Conservation (phyloP, 1,140 invertebrate species). For the Drosophila kikkawai region DNA sequence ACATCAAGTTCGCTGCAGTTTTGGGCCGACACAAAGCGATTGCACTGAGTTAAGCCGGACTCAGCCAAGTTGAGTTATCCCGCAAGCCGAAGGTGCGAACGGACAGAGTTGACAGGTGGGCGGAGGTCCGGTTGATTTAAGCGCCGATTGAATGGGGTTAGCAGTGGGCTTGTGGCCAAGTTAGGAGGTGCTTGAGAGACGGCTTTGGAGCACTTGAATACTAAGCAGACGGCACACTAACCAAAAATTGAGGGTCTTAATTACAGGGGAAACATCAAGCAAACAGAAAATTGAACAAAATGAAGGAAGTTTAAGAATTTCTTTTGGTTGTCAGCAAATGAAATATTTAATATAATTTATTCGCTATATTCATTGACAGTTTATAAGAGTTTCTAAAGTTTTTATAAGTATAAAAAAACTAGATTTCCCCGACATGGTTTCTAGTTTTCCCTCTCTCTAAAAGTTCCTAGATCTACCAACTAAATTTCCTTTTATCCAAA, state of each 20-base stretch:
- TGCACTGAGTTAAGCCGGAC: constrained; percentile 15
- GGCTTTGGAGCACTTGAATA: constrained; percentile 1
- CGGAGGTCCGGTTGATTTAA: constrained; percentile 22
- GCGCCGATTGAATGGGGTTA: constrained; percentile 41
- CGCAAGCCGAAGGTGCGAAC: constrained; percentile 27
- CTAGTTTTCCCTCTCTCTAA: too few species aligned
- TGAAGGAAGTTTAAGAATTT: background rate
- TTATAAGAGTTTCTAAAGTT: background rate
- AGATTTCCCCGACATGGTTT: background rate
- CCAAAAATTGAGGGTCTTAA: constrained; percentile 4
- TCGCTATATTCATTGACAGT: too few species aligned
- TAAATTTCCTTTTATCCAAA: background rate
- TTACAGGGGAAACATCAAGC: background rate
- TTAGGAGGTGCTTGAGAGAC: constrained; percentile 5
- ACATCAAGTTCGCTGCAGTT: constrained; percentile 49
- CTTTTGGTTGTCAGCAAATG: background rate
- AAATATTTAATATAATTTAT: background rate
- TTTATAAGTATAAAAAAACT: background rate
- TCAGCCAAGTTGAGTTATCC: constrained; percentile 39
- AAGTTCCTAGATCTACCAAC: background rate
- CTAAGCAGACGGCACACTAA: constrained; percentile 1
- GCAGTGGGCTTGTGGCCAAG: constrained; percentile 9
- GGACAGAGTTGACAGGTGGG: constrained; percentile 33
- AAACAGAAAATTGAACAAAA: background rate
- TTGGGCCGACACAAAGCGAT: constrained; percentile 22